These are phyloP conservation scores for Bibio marci DNA, from an alignment of 2,888 invertebrate species.

Conservation along the genomic window DNA sequence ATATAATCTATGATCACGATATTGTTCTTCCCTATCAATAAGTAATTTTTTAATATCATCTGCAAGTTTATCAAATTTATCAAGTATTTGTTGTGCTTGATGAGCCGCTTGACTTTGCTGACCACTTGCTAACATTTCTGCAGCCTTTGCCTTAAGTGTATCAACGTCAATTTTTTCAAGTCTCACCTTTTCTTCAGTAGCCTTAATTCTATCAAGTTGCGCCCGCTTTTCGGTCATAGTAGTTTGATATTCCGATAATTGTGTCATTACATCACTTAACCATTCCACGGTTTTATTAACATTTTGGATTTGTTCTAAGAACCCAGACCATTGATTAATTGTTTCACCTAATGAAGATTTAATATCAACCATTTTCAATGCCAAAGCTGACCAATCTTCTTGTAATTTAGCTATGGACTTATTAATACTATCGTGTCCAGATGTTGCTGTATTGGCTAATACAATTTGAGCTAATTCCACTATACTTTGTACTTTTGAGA, in stretches of 20 bases:
- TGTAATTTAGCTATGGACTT: constrained; percentile 66
- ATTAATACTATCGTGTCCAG: constrained; percentile 76
- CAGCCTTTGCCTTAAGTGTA: constrained; percentile 62
- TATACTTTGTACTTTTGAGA: constrained; percentile 61
- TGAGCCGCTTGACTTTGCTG: constrained; percentile 69
- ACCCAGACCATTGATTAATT: constrained; percentile 80
- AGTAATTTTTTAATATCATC: constrained; percentile 60
- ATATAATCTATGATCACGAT: constrained; percentile 72
- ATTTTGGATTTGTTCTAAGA: constrained; percentile 73
- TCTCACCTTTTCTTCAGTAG: constrained; percentile 71
- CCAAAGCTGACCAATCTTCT: constrained; percentile 76
- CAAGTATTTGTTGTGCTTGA: constrained; percentile 70
- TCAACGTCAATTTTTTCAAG: constrained; percentile 85
- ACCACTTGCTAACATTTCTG: constrained; percentile 70
- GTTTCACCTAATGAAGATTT: constrained; percentile 76
- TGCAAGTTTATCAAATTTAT: constrained; percentile 64
- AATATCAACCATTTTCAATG: constrained; percentile 78
- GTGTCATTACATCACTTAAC: constrained; percentile 54
- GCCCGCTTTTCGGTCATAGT: constrained; percentile 74
- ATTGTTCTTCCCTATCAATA: constrained; percentile 67
- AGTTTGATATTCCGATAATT: constrained; percentile 56
- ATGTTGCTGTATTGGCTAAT: constrained; percentile 75
- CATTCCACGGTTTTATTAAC: constrained; percentile 67
- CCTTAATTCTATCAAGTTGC: constrained; percentile 70
- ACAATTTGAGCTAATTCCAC: constrained; percentile 86